A percentile compares a stretch with the other conserved stretches of the same genome.
Conservation (phyloP, 2,113 vertebrate species). For the Mus spicilegus region DNA sequence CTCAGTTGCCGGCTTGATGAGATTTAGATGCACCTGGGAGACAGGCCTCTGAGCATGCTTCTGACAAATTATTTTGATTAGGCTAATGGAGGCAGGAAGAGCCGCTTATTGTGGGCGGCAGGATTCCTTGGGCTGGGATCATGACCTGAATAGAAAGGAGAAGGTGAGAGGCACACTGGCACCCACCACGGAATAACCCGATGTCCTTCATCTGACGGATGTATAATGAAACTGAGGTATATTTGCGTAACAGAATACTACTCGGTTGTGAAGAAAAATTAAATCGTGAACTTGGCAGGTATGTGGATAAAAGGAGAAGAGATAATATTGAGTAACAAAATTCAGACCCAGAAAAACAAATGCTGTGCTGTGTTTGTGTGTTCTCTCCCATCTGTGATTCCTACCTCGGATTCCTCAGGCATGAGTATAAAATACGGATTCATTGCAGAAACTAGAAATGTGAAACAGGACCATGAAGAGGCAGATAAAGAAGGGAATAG, state of each 20-base stretch:
- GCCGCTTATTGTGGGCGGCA: neutral
- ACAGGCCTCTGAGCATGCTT: neutral
- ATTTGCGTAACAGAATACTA: neutral
- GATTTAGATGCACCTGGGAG: neutral
- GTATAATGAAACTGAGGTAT: accelerated
- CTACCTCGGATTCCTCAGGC: neutral
- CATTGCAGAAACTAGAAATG: neutral
- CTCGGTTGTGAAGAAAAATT: neutral
- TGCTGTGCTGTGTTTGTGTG: neutral
- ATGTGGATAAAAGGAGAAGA: neutral
- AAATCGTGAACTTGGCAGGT: neutral
- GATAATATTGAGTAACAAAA: neutral
- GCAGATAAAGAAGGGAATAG: neutral
- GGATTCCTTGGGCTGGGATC: neutral
- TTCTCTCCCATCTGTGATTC: neutral
- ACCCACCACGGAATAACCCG: neutral
- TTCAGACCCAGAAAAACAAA: neutral
- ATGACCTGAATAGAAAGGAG: neutral
- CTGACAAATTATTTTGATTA: neutral
- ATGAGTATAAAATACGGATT: neutral
- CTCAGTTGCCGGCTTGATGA: neutral
- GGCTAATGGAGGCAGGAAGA: neutral
- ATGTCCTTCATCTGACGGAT: too few species aligned
- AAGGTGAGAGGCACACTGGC: neutral
- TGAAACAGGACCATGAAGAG: neutral